A percentile compares a stretch with the other conserved stretches of the same genome.
These are phyloP conservation scores for Piezodorus guildinii DNA, from an alignment of 1,140 invertebrate species.

Conservation along the genomic window DNA sequence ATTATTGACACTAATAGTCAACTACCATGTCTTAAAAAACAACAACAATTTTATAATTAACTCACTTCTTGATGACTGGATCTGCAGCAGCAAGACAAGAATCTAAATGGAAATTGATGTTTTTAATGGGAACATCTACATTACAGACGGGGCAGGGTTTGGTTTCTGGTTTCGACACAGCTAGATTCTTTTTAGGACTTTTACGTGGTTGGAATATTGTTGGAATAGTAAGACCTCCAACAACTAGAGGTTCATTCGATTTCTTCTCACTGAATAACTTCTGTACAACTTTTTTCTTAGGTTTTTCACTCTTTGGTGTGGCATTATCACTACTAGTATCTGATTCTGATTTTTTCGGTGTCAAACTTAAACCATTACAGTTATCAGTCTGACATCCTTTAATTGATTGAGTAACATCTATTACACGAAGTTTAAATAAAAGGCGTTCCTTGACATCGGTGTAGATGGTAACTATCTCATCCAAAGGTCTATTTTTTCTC, in stretches of 20 bases:
- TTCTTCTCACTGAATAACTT: conserved; percentile 10
- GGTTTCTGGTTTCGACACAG: conserved; percentile 22
- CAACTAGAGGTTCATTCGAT: not conserved
- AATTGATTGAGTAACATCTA: not conserved
- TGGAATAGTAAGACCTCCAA: conserved; percentile 23
- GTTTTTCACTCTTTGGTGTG: not conserved
- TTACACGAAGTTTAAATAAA: not conserved
- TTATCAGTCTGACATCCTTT: not conserved
- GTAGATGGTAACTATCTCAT: conserved; percentile 30
- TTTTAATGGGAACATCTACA: conserved; percentile 35
- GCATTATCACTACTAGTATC: conserved; percentile 7
- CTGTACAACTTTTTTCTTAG: conserved; percentile 5
- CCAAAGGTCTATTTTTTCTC: conserved; percentile 39
- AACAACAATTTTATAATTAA: not conserved
- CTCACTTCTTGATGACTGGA: not conserved
- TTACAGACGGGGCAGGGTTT: conserved; percentile 44
- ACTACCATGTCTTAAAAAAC: no score
- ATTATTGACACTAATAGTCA: no score
- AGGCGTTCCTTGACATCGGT: conserved; percentile 29
- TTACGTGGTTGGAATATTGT: conserved; percentile 32
- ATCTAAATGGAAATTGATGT: conserved; percentile 44
- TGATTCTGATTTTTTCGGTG: not conserved
- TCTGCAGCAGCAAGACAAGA: conserved; percentile 34
- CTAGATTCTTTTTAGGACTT: conserved; percentile 21
- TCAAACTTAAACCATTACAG: not conserved